These are phyloP conservation scores for Falco punctatus DNA, from an alignment of 2,113 vertebrate species.

Conservation along the genomic window DNA sequence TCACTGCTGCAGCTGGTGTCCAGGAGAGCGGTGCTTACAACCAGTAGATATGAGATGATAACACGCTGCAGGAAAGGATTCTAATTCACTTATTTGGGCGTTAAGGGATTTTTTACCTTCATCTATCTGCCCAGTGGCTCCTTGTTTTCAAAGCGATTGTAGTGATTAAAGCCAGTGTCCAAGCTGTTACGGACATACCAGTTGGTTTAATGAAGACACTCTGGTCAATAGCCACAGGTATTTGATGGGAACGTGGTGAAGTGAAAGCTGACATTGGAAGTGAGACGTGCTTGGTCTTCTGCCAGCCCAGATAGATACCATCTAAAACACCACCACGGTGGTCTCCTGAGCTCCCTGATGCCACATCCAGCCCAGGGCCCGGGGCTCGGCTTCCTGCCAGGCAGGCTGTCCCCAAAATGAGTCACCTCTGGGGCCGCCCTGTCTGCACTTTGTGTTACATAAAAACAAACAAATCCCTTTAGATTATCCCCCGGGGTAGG, in stretches of 20 bases:
- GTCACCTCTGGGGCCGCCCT: not conserved
- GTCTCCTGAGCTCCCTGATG: not conserved
- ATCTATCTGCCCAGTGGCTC: not conserved
- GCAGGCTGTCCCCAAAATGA: not conserved
- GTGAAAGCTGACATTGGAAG: not conserved
- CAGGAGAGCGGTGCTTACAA: not conserved
- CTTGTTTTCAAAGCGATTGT: not conserved
- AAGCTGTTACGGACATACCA: too few relatives aligned
- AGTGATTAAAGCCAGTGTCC: not conserved
- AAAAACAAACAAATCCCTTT: not conserved
- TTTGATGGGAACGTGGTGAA: not conserved
- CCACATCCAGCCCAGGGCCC: not conserved
- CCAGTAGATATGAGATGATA: not conserved
- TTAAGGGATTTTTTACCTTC: not conserved
- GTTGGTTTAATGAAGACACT: not conserved
- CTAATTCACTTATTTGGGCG: not conserved
- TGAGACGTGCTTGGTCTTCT: not conserved
- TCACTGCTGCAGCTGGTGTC: not conserved
- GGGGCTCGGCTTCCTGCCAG: not conserved
- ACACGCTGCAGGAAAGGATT: not conserved
- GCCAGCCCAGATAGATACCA: not conserved
- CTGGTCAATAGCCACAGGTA: not conserved
- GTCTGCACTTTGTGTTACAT: not conserved
- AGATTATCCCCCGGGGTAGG: not conserved
- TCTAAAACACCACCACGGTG: rapidly evolving